Percentiles rank a stretch among this genome's conserved stretches.
These are phyloP conservation scores for Drosophila limbata DNA, from an alignment of 2,888 invertebrate species.

Conservation along the genomic window DNA sequence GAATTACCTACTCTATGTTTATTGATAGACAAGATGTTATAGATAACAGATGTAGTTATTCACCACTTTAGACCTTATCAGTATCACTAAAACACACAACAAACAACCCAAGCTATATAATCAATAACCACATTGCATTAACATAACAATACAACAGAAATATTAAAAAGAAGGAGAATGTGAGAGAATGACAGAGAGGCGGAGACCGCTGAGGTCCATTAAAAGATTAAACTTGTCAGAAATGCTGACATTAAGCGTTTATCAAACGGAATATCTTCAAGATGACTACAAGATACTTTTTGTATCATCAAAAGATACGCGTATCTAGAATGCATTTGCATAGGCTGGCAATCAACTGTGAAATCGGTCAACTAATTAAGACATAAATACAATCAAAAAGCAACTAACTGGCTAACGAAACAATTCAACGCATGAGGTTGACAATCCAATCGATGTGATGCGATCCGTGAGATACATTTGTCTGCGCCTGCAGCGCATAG, in stretches of 20 bases:
- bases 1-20: not conserved
- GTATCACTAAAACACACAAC: not conserved
- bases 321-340: constrained; percentile 37
- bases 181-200: not conserved
- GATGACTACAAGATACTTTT: constrained; percentile 12
- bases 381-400: constrained; percentile 39
- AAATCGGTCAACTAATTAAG: constrained; percentile 62
- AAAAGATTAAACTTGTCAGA: constrained; percentile 38
- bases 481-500: not conserved
- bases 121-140: constrained; percentile 36
- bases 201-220: constrained; percentile 33
- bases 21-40: not conserved
- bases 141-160: constrained; percentile 21
- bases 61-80: not conserved
- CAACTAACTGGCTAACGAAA: constrained; percentile 22
- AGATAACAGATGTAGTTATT: not conserved
- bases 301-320: constrained; percentile 15
- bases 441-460: constrained; percentile 8
- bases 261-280: constrained; percentile 7
- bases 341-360: constrained; percentile 42
- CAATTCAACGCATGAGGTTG: constrained; percentile 15
- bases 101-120: constrained; percentile 6
- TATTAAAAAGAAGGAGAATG: not conserved
- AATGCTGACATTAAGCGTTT: constrained; percentile 29
- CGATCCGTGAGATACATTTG: constrained; percentile 31